Evolutionary conservation across 2,888 invertebrate species (phyloP).

Genomic region (Caenorhabditis doughertyi): DNA sequence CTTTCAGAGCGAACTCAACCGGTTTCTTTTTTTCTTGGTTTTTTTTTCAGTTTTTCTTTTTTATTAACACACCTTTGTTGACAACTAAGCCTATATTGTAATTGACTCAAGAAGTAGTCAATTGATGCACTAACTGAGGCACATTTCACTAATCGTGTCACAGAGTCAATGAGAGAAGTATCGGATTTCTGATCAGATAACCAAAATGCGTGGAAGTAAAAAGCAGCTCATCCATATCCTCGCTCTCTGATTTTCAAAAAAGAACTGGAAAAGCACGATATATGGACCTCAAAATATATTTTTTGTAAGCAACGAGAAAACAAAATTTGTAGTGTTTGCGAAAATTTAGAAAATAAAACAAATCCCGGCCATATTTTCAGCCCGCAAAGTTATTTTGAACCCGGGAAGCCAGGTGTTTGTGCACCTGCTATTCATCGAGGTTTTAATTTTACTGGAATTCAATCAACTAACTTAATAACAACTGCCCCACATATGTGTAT

Average conservation of each 20-base stretch:
- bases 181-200: neutral
- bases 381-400: conserved; percentile 4
- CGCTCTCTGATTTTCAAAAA: neutral
- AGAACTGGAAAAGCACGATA: no score
- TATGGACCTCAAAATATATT: no score
- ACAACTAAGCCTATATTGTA: no score
- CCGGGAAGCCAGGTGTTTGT: conserved; percentile 3
- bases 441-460: no score
- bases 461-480: no score
- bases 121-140: no score
- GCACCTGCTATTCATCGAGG: conserved; percentile 19
- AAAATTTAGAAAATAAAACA: neutral
- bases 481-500: no score
- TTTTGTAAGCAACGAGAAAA: no score
- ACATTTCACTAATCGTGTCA: no score
- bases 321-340: neutral
- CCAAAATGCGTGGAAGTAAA: neutral
- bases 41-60: neutral
- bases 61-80: no score
- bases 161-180: neutral
- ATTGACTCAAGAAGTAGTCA: no score
- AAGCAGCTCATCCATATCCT: conserved; percentile 3
- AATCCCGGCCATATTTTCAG: neutral
- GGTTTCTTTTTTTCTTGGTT: neutral
- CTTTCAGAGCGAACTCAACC: neutral